Percentiles rank a stretch among this genome's conserved stretches.
phyloP scores from a whole-genome alignment of 2,797 vertebrate species.

The Momotus momota region DNA sequence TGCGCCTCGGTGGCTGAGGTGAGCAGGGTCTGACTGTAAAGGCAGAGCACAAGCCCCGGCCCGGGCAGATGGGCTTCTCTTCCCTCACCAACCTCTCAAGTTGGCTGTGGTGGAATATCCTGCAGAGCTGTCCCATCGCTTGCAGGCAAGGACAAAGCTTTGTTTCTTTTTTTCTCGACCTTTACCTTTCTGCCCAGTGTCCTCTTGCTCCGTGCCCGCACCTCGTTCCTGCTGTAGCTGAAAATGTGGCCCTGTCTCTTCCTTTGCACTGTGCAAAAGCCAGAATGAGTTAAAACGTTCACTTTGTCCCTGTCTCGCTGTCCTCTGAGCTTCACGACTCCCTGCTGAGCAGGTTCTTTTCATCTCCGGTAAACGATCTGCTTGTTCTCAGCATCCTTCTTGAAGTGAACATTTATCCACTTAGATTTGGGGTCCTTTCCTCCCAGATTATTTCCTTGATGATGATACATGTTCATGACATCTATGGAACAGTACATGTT shows the following conservation, averaged over 20 bases:
- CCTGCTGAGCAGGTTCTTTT: neutral
- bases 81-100: neutral
- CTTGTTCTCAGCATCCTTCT: neutral
- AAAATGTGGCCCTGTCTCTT: accelerated
- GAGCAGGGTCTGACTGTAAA: neutral
- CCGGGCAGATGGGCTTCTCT: neutral
- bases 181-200: neutral
- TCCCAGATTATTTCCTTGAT: neutral
- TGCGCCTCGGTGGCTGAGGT: neutral
- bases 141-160: neutral
- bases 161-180: neutral
- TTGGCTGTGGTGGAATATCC: neutral
- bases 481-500: neutral
- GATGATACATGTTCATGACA: neutral
- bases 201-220: accelerated
- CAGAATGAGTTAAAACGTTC: neutral
- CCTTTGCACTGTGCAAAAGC: neutral
- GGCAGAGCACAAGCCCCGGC: neutral
- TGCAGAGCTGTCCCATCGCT: neutral
- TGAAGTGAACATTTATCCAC: neutral
- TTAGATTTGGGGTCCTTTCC: neutral
- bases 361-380: neutral
- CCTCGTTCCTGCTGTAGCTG: neutral
- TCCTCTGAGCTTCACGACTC: neutral
- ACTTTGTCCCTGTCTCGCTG: neutral